A percentile compares a stretch with the other conserved stretches of the same genome.
Conservation (phyloP, 2,797 vertebrate genomes). For the Eurystomus glaucurus region DNA sequence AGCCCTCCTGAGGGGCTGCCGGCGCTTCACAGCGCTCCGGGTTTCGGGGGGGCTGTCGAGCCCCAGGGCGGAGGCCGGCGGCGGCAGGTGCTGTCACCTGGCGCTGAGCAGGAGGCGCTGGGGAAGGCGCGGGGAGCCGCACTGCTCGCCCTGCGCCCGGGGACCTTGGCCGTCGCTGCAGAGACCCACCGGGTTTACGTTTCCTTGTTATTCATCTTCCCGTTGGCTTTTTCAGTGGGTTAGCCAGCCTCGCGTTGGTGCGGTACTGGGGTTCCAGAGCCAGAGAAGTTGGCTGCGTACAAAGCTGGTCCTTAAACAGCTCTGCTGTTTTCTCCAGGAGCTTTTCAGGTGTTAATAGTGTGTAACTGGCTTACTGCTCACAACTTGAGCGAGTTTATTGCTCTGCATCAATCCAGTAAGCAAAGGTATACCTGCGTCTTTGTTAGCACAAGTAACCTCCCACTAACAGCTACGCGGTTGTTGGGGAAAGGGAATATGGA, state of each 20-base stretch:
- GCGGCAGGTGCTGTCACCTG: neutral
- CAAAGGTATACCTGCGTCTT: neutral
- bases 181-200: fast-evolving
- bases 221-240: neutral
- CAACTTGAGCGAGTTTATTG: neutral
- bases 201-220: neutral
- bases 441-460: neutral
- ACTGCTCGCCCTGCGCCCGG: fast-evolving
- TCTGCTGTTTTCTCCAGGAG: neutral
- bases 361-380: neutral
- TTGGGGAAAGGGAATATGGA: no score
- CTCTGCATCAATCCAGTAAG: neutral
- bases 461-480: neutral
- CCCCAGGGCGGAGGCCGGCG: neutral
- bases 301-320: neutral
- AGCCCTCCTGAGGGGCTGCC: neutral
- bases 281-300: neutral
- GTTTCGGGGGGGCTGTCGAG: neutral
- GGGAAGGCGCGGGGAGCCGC: neutral
- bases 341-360: fast-evolving
- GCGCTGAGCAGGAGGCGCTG: neutral
- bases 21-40: fast-evolving
- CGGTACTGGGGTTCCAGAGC: neutral
- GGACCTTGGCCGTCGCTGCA: neutral
- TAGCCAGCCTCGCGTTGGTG: fast-evolving